phyloP scores from a whole-genome alignment of 92 coral and sea anemone genomes.

The Actinostola sp. region DNA sequence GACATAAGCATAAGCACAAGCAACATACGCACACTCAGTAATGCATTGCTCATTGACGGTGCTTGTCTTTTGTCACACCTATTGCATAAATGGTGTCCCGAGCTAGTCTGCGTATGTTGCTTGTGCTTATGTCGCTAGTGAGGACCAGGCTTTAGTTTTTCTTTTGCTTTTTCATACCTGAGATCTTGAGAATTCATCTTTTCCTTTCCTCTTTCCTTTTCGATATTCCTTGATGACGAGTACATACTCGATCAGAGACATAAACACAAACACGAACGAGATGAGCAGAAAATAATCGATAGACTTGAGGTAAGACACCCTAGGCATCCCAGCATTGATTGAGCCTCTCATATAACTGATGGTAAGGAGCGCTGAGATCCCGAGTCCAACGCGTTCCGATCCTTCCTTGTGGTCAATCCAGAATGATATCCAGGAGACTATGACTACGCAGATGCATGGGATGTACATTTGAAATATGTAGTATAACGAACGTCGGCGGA shows the following conservation, averaged over 20 bases:
- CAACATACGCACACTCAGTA: too few species aligned
- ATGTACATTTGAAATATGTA: constrained; percentile 85
- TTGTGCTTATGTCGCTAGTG: too few species aligned
- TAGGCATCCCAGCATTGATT: constrained; percentile 89
- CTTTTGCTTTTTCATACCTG: constrained; percentile 18
- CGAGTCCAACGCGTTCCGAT: constrained; percentile 89
- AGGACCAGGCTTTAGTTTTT: too few species aligned
- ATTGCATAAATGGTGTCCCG: too few species aligned
- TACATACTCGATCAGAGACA: constrained; percentile 92
- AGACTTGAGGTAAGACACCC: constrained; percentile 94
- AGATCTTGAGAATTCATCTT: constrained; percentile 2
- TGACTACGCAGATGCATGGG: constrained; percentile 86
- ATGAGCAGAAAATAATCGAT: constrained; percentile 89
- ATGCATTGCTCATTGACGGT: too few species aligned
- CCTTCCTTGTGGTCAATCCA: constrained; percentile 90
- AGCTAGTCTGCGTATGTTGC: too few species aligned
- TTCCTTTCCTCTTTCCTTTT: constrained; percentile 56
- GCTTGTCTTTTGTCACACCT: too few species aligned
- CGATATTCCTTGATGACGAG: constrained; percentile 71
- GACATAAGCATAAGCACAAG: too few species aligned
- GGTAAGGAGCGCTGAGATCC: constrained; percentile 87
- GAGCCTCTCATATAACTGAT: constrained; percentile 96
- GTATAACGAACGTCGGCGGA: constrained; percentile 84
- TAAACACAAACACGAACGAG: constrained; percentile 89
- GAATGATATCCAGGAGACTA: constrained; percentile 87